A percentile compares a stretch with the other conserved stretches of the same genome.
These are phyloP conservation scores for Frankliniella intonsa DNA, from an alignment of 2,888 invertebrate species.

Conservation along the genomic window DNA sequence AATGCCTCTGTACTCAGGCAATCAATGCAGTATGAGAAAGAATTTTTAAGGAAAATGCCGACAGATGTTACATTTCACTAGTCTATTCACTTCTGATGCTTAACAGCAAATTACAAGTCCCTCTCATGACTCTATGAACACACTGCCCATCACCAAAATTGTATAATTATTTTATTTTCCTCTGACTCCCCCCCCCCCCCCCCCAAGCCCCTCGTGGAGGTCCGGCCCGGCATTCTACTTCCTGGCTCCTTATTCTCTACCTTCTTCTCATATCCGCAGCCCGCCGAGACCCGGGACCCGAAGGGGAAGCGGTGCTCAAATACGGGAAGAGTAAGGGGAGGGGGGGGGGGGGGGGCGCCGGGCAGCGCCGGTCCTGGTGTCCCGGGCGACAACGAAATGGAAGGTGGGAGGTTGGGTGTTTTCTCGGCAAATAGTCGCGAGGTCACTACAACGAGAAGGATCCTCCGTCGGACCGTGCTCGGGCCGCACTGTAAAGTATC, in stretches of 20 bases:
- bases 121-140: no score
- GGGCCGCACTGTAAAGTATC: no score
- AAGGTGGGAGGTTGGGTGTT: background rate
- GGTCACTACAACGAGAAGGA: background rate
- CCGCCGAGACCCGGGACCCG: background rate
- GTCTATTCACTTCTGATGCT: no score
- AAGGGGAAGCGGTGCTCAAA: background rate
- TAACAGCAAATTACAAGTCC: no score
- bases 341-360: background rate
- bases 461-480: background rate
- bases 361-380: background rate
- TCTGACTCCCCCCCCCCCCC: no score
- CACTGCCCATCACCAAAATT: no score
- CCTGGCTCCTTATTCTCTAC: background rate
- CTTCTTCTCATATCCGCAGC: background rate
- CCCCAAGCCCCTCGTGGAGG: no score
- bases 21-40: no score
- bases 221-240: background rate
- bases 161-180: no score
- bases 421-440: conserved; percentile 4
- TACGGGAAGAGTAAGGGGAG: background rate
- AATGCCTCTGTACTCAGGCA: no score
- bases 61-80: no score
- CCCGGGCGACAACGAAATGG: background rate
- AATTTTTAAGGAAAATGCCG: no score